phyloP scores from a whole-genome alignment of 1,140 invertebrate genomes.

The Achatina immaculata region DNA sequence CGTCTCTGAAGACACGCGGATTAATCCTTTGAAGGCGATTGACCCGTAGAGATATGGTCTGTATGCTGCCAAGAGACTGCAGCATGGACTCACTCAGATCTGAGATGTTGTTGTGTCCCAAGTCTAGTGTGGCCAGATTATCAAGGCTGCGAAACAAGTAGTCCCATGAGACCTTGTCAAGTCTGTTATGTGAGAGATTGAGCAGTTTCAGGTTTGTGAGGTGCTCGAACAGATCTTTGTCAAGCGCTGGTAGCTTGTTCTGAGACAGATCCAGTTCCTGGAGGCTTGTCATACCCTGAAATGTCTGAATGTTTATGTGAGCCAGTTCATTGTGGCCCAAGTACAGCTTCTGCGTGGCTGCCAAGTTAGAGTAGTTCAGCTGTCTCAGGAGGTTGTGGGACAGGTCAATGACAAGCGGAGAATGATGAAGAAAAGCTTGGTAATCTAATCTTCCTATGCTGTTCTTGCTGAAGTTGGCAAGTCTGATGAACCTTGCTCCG shows the following conservation, averaged over 20 bases:
- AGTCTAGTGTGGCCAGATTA: conserved; percentile 48
- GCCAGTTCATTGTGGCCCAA: conserved; percentile 51
- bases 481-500: conserved; percentile 39
- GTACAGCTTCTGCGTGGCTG: conserved; percentile 43
- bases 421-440: conserved; percentile 51
- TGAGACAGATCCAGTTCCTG: conserved; percentile 50
- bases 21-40: conserved; percentile 49
- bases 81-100: conserved; percentile 44
- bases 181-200: conserved; percentile 51
- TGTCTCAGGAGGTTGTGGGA: conserved; percentile 55
- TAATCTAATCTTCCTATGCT: conserved; percentile 47
- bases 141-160: conserved; percentile 45
- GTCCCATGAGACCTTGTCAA: conserved; percentile 37
- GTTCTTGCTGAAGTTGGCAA: conserved; percentile 60
- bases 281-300: conserved; percentile 52
- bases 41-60: conserved; percentile 41
- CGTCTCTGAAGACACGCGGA: conserved; percentile 40
- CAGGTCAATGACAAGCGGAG: conserved; percentile 58
- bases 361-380: conserved; percentile 54
- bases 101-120: conserved; percentile 54
- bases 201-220: conserved; percentile 48
- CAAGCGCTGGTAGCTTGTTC: conserved; percentile 49
- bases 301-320: conserved; percentile 46
- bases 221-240: conserved; percentile 50
- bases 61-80: conserved; percentile 35